phyloP scores from a whole-genome alignment of 2,888 invertebrate genomes.

The Myathropa florea region DNA sequence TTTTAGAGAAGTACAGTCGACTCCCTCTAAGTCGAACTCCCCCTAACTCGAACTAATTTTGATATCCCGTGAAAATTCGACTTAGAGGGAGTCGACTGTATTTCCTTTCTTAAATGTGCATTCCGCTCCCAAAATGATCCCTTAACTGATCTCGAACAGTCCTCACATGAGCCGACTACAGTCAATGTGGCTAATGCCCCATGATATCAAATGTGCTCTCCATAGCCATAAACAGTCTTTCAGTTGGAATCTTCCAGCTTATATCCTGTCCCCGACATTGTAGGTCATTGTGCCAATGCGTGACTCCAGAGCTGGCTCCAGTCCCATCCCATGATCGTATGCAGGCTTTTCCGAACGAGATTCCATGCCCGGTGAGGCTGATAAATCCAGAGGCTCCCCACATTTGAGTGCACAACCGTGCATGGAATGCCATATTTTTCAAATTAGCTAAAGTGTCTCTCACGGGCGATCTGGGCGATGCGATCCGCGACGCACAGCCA shows the following conservation, averaged over 20 bases:
- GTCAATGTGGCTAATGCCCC: not conserved
- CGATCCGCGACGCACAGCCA: not conserved
- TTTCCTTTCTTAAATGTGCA: no score
- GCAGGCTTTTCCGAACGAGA: not conserved
- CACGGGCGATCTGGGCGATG: slow-evolving; percentile 5
- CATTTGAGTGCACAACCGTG: slow-evolving; percentile 30
- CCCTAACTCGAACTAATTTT: no score
- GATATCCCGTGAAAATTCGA: no score
- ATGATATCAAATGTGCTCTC: not conserved
- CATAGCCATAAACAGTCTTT: not conserved
- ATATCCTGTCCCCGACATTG: slow-evolving; percentile 39
- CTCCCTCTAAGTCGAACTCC: no score
- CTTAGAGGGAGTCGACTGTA: no score
- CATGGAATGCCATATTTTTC: slow-evolving; percentile 55
- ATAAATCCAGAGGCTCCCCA: not conserved
- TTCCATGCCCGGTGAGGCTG: not conserved
- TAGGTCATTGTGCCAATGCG: slow-evolving; percentile 64
- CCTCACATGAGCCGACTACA: not conserved
- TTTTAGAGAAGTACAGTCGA: no score
- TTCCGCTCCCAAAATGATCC: not conserved
- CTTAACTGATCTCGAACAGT: not conserved
- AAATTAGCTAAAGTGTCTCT: slow-evolving; percentile 59
- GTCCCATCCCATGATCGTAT: no score
- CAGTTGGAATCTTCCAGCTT: not conserved
- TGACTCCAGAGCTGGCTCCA: slow-evolving; percentile 13